Percentiles rank a stretch among this genome's conserved stretches.
Conservation (phyloP, 2,113 vertebrate species). For the Engystomops pustulosus region DNA sequence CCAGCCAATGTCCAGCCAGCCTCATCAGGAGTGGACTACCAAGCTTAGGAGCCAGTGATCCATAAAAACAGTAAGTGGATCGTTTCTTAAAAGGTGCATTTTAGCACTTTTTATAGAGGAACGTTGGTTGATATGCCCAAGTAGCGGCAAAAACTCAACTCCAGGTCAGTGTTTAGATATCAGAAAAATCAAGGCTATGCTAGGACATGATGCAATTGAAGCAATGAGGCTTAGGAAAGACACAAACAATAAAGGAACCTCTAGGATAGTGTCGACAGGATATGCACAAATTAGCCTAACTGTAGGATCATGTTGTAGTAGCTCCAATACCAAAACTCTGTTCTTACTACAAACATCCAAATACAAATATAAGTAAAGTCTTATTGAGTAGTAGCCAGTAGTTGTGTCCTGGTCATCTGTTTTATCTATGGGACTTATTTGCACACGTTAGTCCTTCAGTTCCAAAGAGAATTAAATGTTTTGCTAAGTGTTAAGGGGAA, state of each 20-base stretch:
- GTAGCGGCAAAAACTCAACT: slow-evolving; percentile 2
- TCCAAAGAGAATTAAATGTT: too few species aligned
- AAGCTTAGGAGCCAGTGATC: not conserved
- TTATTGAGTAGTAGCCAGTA: too few species aligned
- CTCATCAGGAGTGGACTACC: not conserved
- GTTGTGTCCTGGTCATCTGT: too few species aligned
- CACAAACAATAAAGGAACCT: not conserved
- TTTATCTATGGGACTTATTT: too few species aligned
- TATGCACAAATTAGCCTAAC: slow-evolving; percentile 18
- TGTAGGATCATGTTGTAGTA: too few species aligned
- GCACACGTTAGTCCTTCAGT: too few species aligned
- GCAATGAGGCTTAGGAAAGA: not conserved
- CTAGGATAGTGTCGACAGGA: not conserved
- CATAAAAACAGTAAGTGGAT: too few species aligned
- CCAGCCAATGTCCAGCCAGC: not conserved
- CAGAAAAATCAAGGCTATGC: slow-evolving; percentile 23
- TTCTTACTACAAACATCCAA: too few species aligned
- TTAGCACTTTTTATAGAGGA: not conserved
- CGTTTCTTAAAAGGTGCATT: too few species aligned
- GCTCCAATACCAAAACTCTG: too few species aligned
- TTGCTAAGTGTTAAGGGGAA: too few species aligned
- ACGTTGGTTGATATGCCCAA: slow-evolving; percentile 20
- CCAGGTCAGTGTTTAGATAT: not conserved
- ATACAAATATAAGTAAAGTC: too few species aligned
- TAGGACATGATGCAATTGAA: slow-evolving; percentile 26